Evolutionary conservation across 1,140 invertebrate species (phyloP).

Genomic region (Arion vulgaris): DNA sequence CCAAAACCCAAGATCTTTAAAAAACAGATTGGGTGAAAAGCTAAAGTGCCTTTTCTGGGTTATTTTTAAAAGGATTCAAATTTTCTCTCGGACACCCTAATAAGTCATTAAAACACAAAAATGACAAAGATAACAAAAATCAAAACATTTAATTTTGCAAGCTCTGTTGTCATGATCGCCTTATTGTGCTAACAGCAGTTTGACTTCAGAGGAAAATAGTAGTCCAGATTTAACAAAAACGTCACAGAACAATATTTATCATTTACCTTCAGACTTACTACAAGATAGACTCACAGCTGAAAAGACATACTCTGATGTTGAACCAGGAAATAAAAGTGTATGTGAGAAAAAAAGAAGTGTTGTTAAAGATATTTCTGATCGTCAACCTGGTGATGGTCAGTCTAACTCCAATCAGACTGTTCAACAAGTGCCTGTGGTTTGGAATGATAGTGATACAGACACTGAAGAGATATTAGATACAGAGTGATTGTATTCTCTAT

Average conservation of each 20-base stretch:
- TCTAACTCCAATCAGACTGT: neutral
- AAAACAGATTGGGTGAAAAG: neutral
- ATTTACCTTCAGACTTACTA: neutral
- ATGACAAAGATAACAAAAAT: neutral
- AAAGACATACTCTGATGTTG: neutral
- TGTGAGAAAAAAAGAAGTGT: neutral
- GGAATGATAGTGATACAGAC: neutral
- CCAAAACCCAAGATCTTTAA: neutral
- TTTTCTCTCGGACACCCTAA: neutral
- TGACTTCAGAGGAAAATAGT: neutral
- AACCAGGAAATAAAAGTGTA: neutral
- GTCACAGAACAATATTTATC: neutral
- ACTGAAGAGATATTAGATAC: neutral
- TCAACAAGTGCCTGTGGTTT: neutral
- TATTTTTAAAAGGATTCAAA: neutral
- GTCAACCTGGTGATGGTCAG: constrained; percentile 3
- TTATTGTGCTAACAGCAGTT: neutral
- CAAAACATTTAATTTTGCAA: neutral
- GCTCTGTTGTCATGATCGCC: neutral
- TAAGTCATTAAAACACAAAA: neutral
- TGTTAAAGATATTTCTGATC: neutral
- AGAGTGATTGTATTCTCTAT: neutral
- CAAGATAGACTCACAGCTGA: neutral
- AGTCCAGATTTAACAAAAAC: neutral
- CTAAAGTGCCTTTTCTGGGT: neutral